Evolutionary conservation across 2,113 vertebrate genomes (phyloP).

Genomic region (Diphyllodes magnificus): DNA sequence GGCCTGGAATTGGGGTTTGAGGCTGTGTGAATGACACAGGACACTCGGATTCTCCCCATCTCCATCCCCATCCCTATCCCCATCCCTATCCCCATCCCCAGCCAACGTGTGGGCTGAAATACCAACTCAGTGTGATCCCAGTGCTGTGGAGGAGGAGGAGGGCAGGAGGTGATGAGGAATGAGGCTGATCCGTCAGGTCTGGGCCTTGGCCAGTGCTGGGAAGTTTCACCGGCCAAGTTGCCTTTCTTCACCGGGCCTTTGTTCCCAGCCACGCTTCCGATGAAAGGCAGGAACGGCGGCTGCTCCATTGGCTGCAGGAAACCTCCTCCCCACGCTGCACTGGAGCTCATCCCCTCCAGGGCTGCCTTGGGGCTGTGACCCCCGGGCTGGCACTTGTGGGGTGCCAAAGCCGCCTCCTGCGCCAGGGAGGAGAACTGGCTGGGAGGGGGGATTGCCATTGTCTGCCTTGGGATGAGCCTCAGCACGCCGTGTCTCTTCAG

Average conservation of each 20-base stretch:
- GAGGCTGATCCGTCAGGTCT: background rate
- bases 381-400: accelerated
- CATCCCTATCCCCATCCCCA: background rate
- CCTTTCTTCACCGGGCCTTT: background rate
- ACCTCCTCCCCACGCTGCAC: background rate
- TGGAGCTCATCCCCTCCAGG: background rate
- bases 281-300: background rate
- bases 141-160: background rate
- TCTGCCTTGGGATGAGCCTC: background rate
- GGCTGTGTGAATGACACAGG: background rate
- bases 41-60: background rate
- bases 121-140: accelerated
- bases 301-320: background rate
- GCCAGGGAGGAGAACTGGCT: background rate
- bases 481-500: background rate
- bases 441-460: background rate
- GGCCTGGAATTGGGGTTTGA: background rate
- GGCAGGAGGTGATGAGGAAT: background rate
- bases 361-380: background rate
- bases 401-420: background rate
- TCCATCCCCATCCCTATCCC: background rate
- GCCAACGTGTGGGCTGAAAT: accelerated
- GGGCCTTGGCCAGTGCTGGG: background rate
- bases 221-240: background rate
- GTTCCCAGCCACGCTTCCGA: background rate